These are phyloP conservation scores for Siniperca chuatsi DNA, from an alignment of 2,113 vertebrate species.

Conservation along the genomic window DNA sequence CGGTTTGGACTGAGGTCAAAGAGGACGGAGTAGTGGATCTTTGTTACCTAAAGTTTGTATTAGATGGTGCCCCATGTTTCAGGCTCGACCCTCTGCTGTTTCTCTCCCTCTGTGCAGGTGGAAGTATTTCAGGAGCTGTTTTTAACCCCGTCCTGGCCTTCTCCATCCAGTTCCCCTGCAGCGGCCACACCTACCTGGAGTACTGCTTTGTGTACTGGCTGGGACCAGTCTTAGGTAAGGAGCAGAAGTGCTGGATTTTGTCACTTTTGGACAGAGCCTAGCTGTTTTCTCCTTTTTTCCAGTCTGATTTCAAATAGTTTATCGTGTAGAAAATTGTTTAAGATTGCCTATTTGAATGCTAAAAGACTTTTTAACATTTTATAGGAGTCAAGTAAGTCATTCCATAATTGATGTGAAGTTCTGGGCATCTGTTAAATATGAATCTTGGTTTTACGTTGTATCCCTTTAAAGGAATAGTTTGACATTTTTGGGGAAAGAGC, in stretches of 20 bases:
- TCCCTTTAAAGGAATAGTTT: background rate
- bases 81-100: background rate
- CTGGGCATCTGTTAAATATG: slow-evolving; percentile 40
- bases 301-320: background rate
- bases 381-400: slow-evolving; percentile 69
- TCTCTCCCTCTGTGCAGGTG: slow-evolving; percentile 80
- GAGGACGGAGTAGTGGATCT: too few relatives aligned
- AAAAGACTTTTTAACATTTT: slow-evolving; percentile 75
- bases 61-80: background rate
- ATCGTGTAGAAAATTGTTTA: slow-evolving; percentile 47
- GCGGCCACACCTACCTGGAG: slow-evolving; percentile 85
- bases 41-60: too few relatives aligned
- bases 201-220: slow-evolving; percentile 91
- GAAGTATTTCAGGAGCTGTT: slow-evolving; percentile 88
- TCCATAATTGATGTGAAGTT: slow-evolving; percentile 79
- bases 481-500: background rate
- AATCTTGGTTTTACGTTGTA: background rate
- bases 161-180: slow-evolving; percentile 88
- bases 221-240: slow-evolving; percentile 85
- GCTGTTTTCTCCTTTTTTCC: background rate
- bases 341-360: slow-evolving; percentile 72
- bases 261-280: background rate
- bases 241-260: background rate
- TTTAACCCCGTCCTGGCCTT: slow-evolving; percentile 93
- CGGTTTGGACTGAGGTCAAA: too few relatives aligned